Base-by-base conservation (phyloP, 2,113 vertebrate genomes). In the Turnix velox region DNA sequence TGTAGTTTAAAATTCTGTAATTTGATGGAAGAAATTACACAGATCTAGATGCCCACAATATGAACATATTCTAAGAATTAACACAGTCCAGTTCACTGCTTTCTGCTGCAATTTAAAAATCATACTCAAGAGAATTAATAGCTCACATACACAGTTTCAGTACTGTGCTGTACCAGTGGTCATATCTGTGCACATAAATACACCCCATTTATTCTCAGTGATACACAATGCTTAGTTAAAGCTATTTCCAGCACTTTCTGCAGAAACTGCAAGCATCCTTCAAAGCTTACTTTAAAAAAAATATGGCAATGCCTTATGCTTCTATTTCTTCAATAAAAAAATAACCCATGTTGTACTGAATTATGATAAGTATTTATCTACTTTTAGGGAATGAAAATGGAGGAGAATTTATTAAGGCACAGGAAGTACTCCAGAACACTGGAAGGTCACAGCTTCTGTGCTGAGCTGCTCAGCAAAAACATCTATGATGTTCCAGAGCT, bases 361-460 rank as follows among this genome's bases (percentile, higher is more conserved):
- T 98, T 98, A 95, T 76, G 89, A 96, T 96, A 77, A 94, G 88
- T 96, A 87, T 97, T 97, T 95, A 97, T 96, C 93, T 95, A 93
- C 85, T 96, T 97, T 90, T 91, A 92, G 87, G 94, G 96, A 98
- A 98, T 93, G 98, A 97, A 98, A 96, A 94, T 91, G 84, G 89
- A 97, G 90, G 96, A 97, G 96, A 97, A 98, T 98, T 98, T 98
- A 98, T 98, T 97, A 97, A 97, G 96, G 95, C 95, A 97, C 87
- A 95, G 63, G 81, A 98, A 96, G 97, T 97, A 96, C 92, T 96
- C 95, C 77, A 92, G 93, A 98, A 97, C 88, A 77, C 92, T 94
- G 96, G 98, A 99, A 99, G 98, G 98, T 99, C 98, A 99, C 96
- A 96, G 97, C 85, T 97, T 95, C 95, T 97, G 93, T 91, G 97